Evolutionary conservation across 2,888 invertebrate genomes (phyloP).

Genomic region (Coelogynopora nodosa): DNA sequence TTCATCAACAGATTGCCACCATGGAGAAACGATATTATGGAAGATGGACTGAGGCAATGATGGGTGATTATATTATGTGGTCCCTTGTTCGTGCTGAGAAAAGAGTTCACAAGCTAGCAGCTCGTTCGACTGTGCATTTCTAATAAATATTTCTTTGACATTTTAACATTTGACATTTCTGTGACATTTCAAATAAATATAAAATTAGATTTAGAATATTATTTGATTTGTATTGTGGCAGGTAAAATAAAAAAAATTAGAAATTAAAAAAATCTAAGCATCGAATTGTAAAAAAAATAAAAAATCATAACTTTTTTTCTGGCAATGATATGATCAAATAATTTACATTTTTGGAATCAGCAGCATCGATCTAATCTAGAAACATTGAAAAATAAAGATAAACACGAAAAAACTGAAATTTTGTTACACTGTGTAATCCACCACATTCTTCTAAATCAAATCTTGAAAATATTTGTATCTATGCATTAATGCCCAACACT

Average conservation of each 20-base stretch:
- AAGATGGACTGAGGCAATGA: slow-evolving; percentile 8
- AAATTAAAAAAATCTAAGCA: not conserved
- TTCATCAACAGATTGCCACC: not conserved
- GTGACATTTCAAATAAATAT: slow-evolving; percentile 24
- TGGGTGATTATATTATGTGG: slow-evolving; percentile 25
- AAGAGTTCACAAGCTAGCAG: not conserved
- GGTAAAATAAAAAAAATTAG: not conserved
- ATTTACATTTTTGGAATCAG: not conserved
- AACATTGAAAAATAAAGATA: not conserved
- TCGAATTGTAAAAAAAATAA: not conserved
- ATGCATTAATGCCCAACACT: too few relatives aligned
- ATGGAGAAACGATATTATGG: slow-evolving; percentile 32
- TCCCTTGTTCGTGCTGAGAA: not conserved
- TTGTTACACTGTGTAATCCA: not conserved
- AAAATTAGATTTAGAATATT: not conserved
- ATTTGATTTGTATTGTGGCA: not conserved
- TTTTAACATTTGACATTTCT: slow-evolving; percentile 21
- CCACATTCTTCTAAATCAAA: too few relatives aligned
- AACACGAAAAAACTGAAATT: not conserved
- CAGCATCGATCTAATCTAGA: not conserved
- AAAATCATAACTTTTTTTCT: not conserved
- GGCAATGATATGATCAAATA: not conserved
- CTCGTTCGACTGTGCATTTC: slow-evolving; percentile 18
- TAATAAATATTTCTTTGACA: not conserved
- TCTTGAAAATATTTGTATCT: too few relatives aligned